Conservation (phyloP, 2,797 vertebrate genomes). For the Sciurus carolinensis region DNA sequence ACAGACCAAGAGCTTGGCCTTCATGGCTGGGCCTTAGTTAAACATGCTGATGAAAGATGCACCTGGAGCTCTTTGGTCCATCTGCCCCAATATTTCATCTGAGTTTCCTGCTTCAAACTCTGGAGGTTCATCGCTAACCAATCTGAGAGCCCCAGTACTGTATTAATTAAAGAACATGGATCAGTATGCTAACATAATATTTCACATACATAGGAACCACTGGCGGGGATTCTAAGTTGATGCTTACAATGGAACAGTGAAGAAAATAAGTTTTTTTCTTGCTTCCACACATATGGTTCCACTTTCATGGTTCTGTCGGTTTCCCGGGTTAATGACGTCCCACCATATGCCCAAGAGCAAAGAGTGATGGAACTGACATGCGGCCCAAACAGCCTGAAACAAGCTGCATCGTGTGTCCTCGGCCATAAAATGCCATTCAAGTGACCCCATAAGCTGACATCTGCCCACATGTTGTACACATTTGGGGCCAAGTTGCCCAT, state of each 20-base stretch:
- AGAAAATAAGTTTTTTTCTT: constrained; percentile 80
- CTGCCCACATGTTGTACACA: constrained; percentile 86
- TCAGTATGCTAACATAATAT: background rate
- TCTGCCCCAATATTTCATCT: constrained; percentile 10
- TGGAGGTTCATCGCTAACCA: background rate
- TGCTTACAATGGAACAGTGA: background rate
- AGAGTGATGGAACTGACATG: constrained; percentile 87
- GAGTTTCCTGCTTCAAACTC: background rate
- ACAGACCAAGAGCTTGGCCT: constrained; percentile 79
- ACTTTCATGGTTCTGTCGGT: constrained; percentile 87
- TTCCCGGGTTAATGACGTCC: constrained; percentile 87
- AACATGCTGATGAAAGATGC: constrained; percentile 71
- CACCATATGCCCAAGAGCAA: constrained; percentile 89
- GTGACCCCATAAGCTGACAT: constrained; percentile 86
- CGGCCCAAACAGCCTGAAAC: constrained; percentile 83
- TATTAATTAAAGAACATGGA: background rate
- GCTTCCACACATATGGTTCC: constrained; percentile 88
- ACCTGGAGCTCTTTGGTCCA: constrained; percentile 53
- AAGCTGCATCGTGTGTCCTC: constrained; percentile 77
- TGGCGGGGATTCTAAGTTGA: constrained; percentile 1
- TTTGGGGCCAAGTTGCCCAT: constrained; percentile 85
- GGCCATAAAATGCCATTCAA: constrained; percentile 84
- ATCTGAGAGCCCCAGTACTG: rapidly evolving
- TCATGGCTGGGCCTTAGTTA: constrained; percentile 66
- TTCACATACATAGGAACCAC: background rate